These are phyloP conservation scores for Cossypha dichroa DNA, from an alignment of 2,797 vertebrate genomes.

Conservation along the genomic window DNA sequence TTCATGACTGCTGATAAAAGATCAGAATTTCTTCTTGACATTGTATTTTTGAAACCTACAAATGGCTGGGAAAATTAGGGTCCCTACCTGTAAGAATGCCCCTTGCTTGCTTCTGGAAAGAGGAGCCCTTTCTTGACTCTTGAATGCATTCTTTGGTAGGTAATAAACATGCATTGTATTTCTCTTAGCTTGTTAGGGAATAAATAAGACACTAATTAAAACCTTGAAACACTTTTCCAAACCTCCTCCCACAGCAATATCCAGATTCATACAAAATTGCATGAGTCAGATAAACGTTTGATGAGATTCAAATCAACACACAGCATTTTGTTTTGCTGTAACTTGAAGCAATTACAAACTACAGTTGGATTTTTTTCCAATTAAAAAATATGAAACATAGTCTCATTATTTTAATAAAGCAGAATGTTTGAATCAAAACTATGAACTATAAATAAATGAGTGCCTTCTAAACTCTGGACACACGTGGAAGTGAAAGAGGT, in stretches of 20 bases:
- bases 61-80: not conserved
- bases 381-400: not conserved
- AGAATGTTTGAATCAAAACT: not conserved
- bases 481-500: not conserved
- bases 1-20: not conserved
- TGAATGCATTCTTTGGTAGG: not conserved
- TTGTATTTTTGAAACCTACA: not conserved
- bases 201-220: constrained; percentile 7
- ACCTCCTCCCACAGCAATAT: not conserved
- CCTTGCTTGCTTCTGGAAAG: not conserved
- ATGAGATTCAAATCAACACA: not conserved
- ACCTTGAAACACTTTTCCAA: not conserved
- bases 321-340: not conserved
- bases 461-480: not conserved
- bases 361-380: not conserved
- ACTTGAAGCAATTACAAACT: not conserved
- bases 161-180: not conserved
- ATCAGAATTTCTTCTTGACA: not conserved
- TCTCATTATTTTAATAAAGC: constrained; percentile 6
- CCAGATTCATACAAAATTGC: not conserved
- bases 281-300: not conserved
- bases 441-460: not conserved
- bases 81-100: not conserved
- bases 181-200: not conserved
- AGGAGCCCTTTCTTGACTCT: not conserved